These are phyloP conservation scores for Botrylloides violaceus DNA, from an alignment of 23 tunicate genomes.

Conservation along the genomic window DNA sequence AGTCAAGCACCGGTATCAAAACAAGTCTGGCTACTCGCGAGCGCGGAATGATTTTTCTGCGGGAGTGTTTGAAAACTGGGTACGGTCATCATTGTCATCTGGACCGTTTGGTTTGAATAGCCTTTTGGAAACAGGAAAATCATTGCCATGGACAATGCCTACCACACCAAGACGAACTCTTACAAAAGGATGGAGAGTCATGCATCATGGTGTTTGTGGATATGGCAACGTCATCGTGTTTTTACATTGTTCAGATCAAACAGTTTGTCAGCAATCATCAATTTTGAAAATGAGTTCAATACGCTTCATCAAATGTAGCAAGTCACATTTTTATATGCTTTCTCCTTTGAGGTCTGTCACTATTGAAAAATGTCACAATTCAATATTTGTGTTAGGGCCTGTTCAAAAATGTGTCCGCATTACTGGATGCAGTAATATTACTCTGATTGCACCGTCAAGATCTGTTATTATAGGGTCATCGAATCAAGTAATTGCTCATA, in stretches of 20 bases:
- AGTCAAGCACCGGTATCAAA: slow-evolving; percentile 9
- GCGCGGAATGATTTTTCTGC: slow-evolving; percentile 30
- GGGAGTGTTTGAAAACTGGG: slow-evolving; percentile 50
- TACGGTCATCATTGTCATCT: slow-evolving; percentile 18
- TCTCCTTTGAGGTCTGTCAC: slow-evolving; percentile 69
- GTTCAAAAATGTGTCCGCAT: slow-evolving; percentile 50
- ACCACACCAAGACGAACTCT: neutral
- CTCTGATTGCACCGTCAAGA: slow-evolving; percentile 68
- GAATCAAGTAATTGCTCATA: slow-evolving; percentile 23
- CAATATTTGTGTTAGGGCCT: slow-evolving; percentile 70
- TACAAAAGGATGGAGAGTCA: slow-evolving; percentile 20
- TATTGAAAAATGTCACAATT: slow-evolving; percentile 73
- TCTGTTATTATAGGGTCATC: slow-evolving; percentile 38
- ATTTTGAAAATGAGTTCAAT: slow-evolving; percentile 32
- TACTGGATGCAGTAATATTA: slow-evolving; percentile 52
- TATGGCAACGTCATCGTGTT: slow-evolving; percentile 35
- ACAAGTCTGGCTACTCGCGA: slow-evolving; percentile 46
- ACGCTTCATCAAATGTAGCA: slow-evolving; percentile 51
- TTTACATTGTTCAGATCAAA: slow-evolving; percentile 61
- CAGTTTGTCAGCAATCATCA: slow-evolving; percentile 55
- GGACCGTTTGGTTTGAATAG: slow-evolving; percentile 47
- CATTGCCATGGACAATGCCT: slow-evolving; percentile 51
- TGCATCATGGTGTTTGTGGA: slow-evolving; percentile 24
- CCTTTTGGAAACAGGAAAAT: slow-evolving; percentile 31
- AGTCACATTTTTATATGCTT: slow-evolving; percentile 52